Base-by-base conservation (phyloP, 1,140 invertebrate genomes). In the Diuraphis noxia region DNA sequence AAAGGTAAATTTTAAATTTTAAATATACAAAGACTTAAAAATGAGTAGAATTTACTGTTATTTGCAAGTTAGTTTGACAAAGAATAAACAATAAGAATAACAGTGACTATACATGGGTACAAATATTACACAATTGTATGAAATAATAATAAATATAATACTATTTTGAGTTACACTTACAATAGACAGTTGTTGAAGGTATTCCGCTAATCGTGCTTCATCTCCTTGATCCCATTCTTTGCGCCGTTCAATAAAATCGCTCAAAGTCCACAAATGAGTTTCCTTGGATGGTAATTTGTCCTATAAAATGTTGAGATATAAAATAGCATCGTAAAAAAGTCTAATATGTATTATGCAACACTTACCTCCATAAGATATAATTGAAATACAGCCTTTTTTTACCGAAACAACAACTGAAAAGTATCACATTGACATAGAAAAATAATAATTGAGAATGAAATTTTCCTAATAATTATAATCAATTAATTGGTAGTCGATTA, bases 171-270 rank as follows among this genome's bases (percentile, higher is more conserved):
- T 41, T 89, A 41, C 43, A 79, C 79, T 81, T 81, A 91, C 89
- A 46, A 52, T 82, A 0, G 89, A 91, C 10, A 91, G 43, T 52
- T 82, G 89, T 38, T 91, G 63, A 81, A 91, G 89, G 25, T 91
- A 91, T 82, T 91, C 77, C 0, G 23, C 77, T 82, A 91, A 82
- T 40, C 43, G 77, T 4, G 8, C 36, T 52, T 91, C 89, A 82
- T 91, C 89, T 30, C 8, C n/a, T 49, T 91, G 89, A 52, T 81
- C 43, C 89, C 89, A 91, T 25, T 91, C 43, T 38, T 79, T 91
- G 25, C 89, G 89, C 7, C 72, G 63, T 82, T 91, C 89, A 38
- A 91, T 82, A 30, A 91, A 91, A 91, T 91, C 89, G n/a, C 77
- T 79, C 17, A 91, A 79, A 30, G 89, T 82, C 77, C 77, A 91